Conservation (phyloP, 2,113 vertebrate species). For the Neodontobutis hainanensis region DNA sequence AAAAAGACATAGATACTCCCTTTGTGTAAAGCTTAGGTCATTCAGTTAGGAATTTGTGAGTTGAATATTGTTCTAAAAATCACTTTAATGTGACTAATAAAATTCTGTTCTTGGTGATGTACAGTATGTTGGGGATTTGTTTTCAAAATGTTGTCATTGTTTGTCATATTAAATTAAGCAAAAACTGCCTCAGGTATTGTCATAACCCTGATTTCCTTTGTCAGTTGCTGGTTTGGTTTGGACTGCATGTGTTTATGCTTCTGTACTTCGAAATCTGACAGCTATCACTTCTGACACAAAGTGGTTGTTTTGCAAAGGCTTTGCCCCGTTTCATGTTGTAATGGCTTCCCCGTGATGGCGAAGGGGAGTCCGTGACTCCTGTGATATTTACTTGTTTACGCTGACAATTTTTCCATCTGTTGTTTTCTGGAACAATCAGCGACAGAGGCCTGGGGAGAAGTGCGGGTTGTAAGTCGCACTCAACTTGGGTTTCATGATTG, state of each 20-base stretch:
- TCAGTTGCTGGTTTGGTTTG: slow-evolving; percentile 27
- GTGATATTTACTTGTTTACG: slow-evolving; percentile 82
- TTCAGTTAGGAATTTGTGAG: neutral
- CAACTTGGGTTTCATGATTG: slow-evolving; percentile 81
- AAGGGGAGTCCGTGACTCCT: slow-evolving; percentile 67
- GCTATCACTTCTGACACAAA: slow-evolving; percentile 66
- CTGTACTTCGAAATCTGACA: slow-evolving; percentile 57
- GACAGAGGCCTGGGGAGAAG: slow-evolving; percentile 62
- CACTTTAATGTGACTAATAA: neutral
- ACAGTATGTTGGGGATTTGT: neutral
- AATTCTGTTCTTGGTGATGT: neutral
- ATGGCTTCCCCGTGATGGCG: slow-evolving; percentile 60
- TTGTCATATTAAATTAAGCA: slow-evolving; percentile 13
- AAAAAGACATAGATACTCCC: neutral
- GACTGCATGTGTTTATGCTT: slow-evolving; percentile 59
- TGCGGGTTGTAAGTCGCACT: slow-evolving; percentile 65
- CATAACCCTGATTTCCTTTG: slow-evolving; percentile 31
- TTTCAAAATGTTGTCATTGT: neutral
- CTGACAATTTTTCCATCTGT: slow-evolving; percentile 82
- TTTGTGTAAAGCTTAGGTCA: neutral
- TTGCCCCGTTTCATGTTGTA: slow-evolving; percentile 63
- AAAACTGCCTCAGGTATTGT: slow-evolving; percentile 11
- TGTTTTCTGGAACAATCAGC: slow-evolving; percentile 82
- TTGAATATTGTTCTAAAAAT: neutral
- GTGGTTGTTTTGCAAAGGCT: slow-evolving; percentile 58